Evolutionary conservation across 2,113 vertebrate genomes (phyloP).

Genomic region (Pionites leucogaster): DNA sequence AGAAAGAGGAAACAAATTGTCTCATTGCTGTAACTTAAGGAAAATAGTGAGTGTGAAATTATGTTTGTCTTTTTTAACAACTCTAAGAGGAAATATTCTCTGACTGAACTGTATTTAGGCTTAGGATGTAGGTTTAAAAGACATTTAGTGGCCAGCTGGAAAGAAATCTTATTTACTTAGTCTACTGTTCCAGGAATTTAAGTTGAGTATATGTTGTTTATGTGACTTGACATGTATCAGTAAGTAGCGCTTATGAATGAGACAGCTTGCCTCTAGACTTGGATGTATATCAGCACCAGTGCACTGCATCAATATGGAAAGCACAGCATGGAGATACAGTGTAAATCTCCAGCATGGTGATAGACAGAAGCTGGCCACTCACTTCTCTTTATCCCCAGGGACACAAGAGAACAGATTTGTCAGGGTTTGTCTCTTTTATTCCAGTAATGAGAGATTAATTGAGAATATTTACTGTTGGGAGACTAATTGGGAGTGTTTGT

Average conservation of each 20-base stretch:
- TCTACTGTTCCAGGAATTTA: not conserved
- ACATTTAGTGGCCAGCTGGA: not conserved
- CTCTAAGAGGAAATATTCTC: not conserved
- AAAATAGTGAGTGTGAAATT: not conserved
- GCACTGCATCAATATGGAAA: not conserved
- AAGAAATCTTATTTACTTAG: not conserved
- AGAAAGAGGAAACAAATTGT: not conserved
- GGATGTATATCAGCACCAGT: not conserved
- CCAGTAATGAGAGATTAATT: slow-evolving; percentile 31
- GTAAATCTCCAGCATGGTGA: not conserved
- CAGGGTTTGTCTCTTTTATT: slow-evolving; percentile 34
- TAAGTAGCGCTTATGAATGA: not conserved
- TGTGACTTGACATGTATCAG: slow-evolving; percentile 17
- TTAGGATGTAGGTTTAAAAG: not conserved
- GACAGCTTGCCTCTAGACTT: not conserved
- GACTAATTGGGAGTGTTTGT: not conserved
- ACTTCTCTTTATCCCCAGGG: slow-evolving; percentile 30
- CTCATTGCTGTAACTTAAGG: not conserved
- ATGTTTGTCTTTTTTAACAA: not conserved
- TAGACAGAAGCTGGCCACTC: slow-evolving; percentile 19
- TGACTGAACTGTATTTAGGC: not conserved
- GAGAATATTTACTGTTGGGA: not conserved
- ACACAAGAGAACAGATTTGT: slow-evolving; percentile 25
- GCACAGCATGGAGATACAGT: not conserved
- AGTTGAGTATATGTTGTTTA: not conserved